phyloP scores from a whole-genome alignment of 2,888 invertebrate genomes.

The Platycheirus albimanus region DNA sequence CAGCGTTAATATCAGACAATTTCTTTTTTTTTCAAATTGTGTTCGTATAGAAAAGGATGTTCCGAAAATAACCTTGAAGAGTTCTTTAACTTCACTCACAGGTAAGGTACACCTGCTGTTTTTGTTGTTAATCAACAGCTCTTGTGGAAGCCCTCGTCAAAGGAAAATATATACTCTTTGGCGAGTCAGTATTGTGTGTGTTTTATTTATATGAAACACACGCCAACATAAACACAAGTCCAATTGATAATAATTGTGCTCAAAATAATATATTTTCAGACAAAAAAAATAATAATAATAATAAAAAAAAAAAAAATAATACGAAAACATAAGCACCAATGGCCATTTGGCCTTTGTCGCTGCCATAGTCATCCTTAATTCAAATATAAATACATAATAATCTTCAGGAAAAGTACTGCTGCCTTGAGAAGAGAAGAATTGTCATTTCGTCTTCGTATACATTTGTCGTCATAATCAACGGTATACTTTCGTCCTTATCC shows the following conservation, averaged over 20 bases:
- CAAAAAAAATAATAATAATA: conserved; percentile 6
- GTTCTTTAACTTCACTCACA: too few species aligned
- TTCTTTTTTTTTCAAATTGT: too few species aligned
- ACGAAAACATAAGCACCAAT: not conserved
- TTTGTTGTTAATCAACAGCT: conserved; percentile 10
- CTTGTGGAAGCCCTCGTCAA: not conserved
- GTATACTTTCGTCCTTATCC: conserved; percentile 51
- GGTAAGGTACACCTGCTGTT: not conserved
- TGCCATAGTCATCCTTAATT: conserved; percentile 24
- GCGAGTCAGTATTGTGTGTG: not conserved
- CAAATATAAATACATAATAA: conserved; percentile 57
- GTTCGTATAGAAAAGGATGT: too few species aligned
- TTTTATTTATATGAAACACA: conserved; percentile 1
- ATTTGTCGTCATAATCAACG: conserved; percentile 36
- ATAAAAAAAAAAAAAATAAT: not conserved
- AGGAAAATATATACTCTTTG: not conserved
- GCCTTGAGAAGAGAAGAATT: conserved; percentile 30
- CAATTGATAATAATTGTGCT: conserved; percentile 60
- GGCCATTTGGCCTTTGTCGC: conserved; percentile 25
- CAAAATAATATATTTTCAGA: conserved; percentile 47
- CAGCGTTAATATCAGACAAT: too few species aligned
- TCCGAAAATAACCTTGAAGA: too few species aligned
- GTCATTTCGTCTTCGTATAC: conserved; percentile 24
- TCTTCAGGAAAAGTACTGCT: conserved; percentile 59
- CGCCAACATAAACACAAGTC: conserved; percentile 13